Base-by-base conservation (phyloP, 2,888 invertebrate species). In the Fabriciana adippe region DNA sequence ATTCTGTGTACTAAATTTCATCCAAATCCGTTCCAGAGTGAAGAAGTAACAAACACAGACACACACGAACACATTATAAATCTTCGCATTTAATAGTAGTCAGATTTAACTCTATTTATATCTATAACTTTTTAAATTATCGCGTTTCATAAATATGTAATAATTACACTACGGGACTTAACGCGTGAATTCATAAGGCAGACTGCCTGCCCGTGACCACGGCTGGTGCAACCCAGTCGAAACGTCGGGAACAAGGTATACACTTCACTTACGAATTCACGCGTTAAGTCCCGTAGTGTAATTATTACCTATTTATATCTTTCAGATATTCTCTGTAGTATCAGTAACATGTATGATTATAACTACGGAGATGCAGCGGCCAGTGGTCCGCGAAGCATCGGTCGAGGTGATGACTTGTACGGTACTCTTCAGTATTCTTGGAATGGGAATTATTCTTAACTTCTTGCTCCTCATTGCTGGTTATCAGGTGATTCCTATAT, bases 401-500 rank as follows among this genome's bases (percentile, higher is more conserved):
- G 65, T 89, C 21, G 90, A 91, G 71, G 82, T 83, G 51, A 78
- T 85, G 59, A 89, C 88, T 3, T 81, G 86, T 0, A 89, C 90
- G 0, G 84, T 90, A 18, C 80, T 92, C 50, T 91, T 87, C 75
- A 87, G 89, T 67, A 88, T 91, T 60, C 81, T 92, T 16, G 92
- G 91, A 0, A 90, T 92, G 90, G 83, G 89, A 21, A 82, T 91
- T n/a, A 85, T 92, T 50, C 75, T 92, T 64, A 91, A 90, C 59
- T 75, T 87, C 14, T 74, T 92, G 67, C 80, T 92, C 11, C 81
- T 92, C 1, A 78, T 90, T 15, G 92, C 88, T 68, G 87, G 87
- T 6, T 87, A 82, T 73, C 90, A 92, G 87, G 92, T 92, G 75
- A 54, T 8, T 26, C 57, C 45, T 64, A 13, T 57, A 59, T 48